These are phyloP conservation scores for Cybosia mesomella DNA, from an alignment of 2,888 invertebrate genomes.

Conservation along the genomic window DNA sequence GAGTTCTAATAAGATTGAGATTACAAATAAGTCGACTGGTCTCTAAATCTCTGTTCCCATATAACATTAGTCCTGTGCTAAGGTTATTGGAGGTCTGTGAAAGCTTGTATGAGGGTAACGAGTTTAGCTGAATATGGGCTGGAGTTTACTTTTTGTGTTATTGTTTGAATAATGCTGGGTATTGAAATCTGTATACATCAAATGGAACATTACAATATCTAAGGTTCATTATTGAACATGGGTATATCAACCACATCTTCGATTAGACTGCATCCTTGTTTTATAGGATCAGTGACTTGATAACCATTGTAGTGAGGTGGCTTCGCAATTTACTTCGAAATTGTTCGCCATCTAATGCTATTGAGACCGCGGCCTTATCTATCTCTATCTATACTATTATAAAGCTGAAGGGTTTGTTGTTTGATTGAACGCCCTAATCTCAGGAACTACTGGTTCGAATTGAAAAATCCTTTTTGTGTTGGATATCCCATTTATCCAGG, in stretches of 20 bases:
- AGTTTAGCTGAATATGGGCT: constrained; percentile 88
- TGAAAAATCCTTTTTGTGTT: too few relatives aligned
- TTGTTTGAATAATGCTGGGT: constrained; percentile 25
- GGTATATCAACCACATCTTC: not conserved
- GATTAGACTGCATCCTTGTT: too few relatives aligned
- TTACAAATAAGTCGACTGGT: constrained; percentile 94
- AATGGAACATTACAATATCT: not conserved
- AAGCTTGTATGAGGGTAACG: constrained; percentile 94
- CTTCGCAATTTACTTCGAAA: not conserved
- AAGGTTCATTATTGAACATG: not conserved
- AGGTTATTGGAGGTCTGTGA: constrained; percentile 94
- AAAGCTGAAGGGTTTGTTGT: too few relatives aligned
- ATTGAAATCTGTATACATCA: constrained; percentile 12
- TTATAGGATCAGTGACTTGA: too few relatives aligned
- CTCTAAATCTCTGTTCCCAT: constrained; percentile 94
- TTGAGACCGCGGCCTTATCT: not conserved
- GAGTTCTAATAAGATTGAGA: constrained; percentile 92
- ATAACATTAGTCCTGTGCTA: constrained; percentile 95
- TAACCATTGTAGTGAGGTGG: not conserved
- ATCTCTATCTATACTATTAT: too few relatives aligned
- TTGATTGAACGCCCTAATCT: too few relatives aligned
- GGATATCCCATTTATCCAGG: too few relatives aligned
- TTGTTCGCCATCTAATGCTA: not conserved
- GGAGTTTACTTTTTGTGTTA: constrained; percentile 24
- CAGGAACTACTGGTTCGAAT: too few relatives aligned